A percentile compares a stretch with the other conserved stretches of the same genome.
phyloP scores from a whole-genome alignment of 92 coral and sea anemone genomes.

The Chrysogorgia sp. region DNA sequence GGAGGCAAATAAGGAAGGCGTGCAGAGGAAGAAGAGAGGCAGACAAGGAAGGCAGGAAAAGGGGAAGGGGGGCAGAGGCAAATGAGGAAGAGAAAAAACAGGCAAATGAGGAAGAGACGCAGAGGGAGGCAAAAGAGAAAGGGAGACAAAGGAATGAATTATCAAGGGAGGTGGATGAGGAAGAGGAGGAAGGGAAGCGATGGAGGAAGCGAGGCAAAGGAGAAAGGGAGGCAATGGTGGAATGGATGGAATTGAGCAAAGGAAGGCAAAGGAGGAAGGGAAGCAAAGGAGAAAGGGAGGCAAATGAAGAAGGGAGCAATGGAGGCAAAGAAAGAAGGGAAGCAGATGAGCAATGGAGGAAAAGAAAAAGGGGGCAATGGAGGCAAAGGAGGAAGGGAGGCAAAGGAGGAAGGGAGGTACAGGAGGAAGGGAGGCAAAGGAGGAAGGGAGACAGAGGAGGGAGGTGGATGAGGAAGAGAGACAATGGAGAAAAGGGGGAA shows the following conservation, averaged over 20 bases:
- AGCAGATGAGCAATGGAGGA: not conserved
- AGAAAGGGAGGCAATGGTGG: conserved; percentile 4
- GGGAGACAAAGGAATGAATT: not conserved
- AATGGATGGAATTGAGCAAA: too few species aligned
- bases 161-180: too few species aligned
- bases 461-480: conserved; percentile 54
- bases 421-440: not conserved
- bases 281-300: not conserved
- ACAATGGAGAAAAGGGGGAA: conserved; percentile 60
- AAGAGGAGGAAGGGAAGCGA: too few species aligned
- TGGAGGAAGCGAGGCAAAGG: too few species aligned
- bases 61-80: conserved; percentile 25
- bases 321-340: not conserved
- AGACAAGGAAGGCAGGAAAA: conserved; percentile 52
- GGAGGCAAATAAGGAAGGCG: conserved; percentile 23
- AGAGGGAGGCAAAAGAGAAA: not conserved
- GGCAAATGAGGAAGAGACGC: not conserved
- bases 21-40: conserved; percentile 47
- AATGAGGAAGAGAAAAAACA: not conserved
- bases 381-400: conserved; percentile 58
- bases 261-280: not conserved
- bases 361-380: conserved; percentile 50
- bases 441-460: not conserved
- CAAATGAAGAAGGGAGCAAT: not conserved
- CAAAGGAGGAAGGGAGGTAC: conserved; percentile 38